Conservation (phyloP, 2,113 vertebrate genomes). For the Pardalotus punctatus region DNA sequence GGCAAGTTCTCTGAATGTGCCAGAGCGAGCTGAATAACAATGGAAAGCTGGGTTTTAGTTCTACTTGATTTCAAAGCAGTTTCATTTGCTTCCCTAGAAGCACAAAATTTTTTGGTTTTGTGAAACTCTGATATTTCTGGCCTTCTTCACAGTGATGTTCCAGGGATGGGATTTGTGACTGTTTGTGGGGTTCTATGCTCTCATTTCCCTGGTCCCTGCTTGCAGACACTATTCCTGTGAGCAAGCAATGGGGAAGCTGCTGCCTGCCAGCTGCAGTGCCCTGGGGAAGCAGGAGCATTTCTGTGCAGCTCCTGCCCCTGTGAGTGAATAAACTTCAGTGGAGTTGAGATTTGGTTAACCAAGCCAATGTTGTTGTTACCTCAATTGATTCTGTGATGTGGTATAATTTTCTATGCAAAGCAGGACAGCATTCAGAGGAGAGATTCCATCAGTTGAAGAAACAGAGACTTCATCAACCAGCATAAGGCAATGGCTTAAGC, state of each 20-base stretch:
- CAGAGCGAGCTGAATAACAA: not conserved
- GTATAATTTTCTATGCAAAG: not conserved
- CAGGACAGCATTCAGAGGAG: not conserved
- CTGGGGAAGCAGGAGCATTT: not conserved
- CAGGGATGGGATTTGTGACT: not conserved
- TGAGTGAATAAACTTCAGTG: not conserved
- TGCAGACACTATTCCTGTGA: not conserved
- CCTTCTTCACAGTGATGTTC: not conserved
- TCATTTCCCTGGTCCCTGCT: not conserved
- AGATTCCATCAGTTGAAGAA: not conserved
- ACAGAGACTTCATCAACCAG: not conserved
- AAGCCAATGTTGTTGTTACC: not conserved
- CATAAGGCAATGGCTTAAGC: not conserved
- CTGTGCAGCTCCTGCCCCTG: not conserved
- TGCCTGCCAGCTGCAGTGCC: not conserved
- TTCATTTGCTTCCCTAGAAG: not conserved
- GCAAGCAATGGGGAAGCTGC: not conserved
- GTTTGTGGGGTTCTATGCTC: not conserved
- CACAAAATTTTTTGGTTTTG: not conserved
- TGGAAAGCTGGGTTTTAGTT: not conserved
- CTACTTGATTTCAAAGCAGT: not conserved
- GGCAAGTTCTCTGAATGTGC: not conserved
- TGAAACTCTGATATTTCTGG: not conserved
- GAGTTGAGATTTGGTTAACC: not conserved
- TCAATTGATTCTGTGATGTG: rapidly evolving